Evolutionary conservation across 2,797 vertebrate genomes (phyloP).

Genomic region (Diglossa cyanea): DNA sequence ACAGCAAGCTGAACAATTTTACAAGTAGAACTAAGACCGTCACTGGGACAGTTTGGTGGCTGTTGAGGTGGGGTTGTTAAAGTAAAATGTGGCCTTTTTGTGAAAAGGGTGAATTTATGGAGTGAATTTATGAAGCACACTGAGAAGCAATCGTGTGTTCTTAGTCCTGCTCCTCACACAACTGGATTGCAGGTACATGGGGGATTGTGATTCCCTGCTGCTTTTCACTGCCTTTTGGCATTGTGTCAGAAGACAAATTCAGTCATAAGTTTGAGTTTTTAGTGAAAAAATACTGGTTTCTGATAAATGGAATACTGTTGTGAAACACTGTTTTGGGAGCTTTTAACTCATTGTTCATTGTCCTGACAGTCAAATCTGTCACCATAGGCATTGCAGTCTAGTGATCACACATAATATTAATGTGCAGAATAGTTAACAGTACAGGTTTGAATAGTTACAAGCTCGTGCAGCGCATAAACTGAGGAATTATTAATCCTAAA

Average conservation of each 20-base stretch:
- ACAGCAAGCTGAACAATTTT: not conserved
- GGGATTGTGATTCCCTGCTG: not conserved
- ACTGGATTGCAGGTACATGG: not conserved
- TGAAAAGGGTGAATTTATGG: not conserved
- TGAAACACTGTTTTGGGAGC: not conserved
- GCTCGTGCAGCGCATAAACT: not conserved
- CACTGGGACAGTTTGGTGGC: not conserved
- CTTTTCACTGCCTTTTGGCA: not conserved
- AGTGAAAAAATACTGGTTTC: not conserved
- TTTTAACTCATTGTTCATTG: not conserved
- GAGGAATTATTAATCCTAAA: not conserved
- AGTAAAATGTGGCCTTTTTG: not conserved
- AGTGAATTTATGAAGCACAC: not conserved
- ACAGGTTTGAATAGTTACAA: not conserved
- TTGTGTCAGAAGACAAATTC: not conserved
- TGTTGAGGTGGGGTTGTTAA: not conserved
- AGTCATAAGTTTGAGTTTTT: not conserved
- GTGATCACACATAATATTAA: not conserved
- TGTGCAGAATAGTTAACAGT: not conserved
- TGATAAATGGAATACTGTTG: not conserved
- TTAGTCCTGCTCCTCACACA: not conserved
- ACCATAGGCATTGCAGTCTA: not conserved
- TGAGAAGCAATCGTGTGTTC: not conserved
- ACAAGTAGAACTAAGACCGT: not conserved
- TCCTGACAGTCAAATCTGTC: not conserved